phyloP scores from a whole-genome alignment of 2,888 invertebrate species.

The Epirrita christyi region DNA sequence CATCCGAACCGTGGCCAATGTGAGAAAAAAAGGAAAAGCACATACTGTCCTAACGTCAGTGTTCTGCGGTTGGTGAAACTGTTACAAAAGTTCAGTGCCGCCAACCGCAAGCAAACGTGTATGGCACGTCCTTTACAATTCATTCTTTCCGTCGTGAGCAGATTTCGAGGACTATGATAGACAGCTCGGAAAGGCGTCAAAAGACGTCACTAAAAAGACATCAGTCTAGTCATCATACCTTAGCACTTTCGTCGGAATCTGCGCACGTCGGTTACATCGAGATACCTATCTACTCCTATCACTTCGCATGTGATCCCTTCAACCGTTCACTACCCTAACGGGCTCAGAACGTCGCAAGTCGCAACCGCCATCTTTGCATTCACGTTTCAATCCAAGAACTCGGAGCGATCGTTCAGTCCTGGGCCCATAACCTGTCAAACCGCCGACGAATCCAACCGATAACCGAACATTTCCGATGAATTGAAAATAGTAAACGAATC shows the following conservation, averaged over 20 bases:
- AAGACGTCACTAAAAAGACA: slow-evolving; percentile 31
- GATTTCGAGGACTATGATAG: slow-evolving; percentile 7
- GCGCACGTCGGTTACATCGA: slow-evolving; percentile 39
- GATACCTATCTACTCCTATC: slow-evolving; percentile 57
- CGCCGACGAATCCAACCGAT: slow-evolving; percentile 33
- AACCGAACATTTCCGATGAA: slow-evolving; percentile 16
- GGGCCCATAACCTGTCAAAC: slow-evolving; percentile 36
- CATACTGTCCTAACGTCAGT: slow-evolving; percentile 28
- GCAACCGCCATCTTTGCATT: slow-evolving; percentile 9
- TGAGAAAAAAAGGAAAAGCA: slow-evolving; percentile 29
- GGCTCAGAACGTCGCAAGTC: slow-evolving; percentile 37
- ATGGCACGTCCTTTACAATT: slow-evolving; percentile 62
- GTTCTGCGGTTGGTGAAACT: slow-evolving; percentile 15
- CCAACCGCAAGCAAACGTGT: slow-evolving; percentile 45
- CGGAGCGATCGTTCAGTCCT: slow-evolving; percentile 15
- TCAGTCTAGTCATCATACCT: slow-evolving; percentile 28
- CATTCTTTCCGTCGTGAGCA: slow-evolving; percentile 30
- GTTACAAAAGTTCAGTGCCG: slow-evolving; percentile 9
- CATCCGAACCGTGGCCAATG: slow-evolving; percentile 27
- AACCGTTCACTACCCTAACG: slow-evolving; percentile 72
- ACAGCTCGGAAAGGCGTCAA: slow-evolving; percentile 26
- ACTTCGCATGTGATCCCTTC: slow-evolving; percentile 74
- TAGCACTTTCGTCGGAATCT: slow-evolving; percentile 11
- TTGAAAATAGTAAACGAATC: slow-evolving; percentile 23
- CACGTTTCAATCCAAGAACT: neutral